These are phyloP conservation scores for Sebastes hubbsi DNA, from an alignment of 2,797 vertebrate genomes.

Conservation along the genomic window DNA sequence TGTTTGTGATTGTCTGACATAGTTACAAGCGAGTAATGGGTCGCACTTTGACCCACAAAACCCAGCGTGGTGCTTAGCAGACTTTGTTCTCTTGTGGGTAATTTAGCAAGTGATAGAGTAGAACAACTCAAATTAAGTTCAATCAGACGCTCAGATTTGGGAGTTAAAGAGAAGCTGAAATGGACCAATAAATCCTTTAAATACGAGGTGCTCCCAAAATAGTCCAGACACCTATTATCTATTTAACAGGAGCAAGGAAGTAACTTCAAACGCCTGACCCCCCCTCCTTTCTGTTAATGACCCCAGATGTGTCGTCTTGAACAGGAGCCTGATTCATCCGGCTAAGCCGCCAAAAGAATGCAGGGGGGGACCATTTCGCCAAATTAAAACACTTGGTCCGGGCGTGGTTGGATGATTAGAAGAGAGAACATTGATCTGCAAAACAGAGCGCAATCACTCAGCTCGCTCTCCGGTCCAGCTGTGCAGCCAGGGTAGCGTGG, in stretches of 20 bases:
- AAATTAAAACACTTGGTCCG: slow-evolving; percentile 59
- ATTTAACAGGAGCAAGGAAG: slow-evolving; percentile 62
- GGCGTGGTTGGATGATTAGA: slow-evolving; percentile 63
- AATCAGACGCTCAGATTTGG: slow-evolving; percentile 45
- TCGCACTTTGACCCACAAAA: slow-evolving; percentile 22
- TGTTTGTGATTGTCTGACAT: slow-evolving; percentile 42
- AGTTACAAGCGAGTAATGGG: slow-evolving; percentile 24
- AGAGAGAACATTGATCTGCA: slow-evolving; percentile 66
- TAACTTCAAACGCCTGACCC: slow-evolving; percentile 69
- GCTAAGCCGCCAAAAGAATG: slow-evolving; percentile 25
- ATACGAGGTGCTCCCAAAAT: slow-evolving; percentile 58
- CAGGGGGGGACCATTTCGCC: slow-evolving; percentile 11
- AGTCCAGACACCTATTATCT: slow-evolving; percentile 72
- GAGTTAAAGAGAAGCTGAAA: slow-evolving; percentile 44
- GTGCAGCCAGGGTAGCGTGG: not conserved
- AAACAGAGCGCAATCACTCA: slow-evolving; percentile 53
- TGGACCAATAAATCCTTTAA: slow-evolving; percentile 57
- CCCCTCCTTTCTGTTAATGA: slow-evolving; percentile 59
- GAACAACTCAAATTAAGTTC: slow-evolving; percentile 51
- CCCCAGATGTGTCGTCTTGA: slow-evolving; percentile 71
- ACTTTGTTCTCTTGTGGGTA: not conserved
- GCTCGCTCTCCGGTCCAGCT: slow-evolving; percentile 43
- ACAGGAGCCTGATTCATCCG: slow-evolving; percentile 64
- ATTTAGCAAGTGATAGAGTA: slow-evolving; percentile 42
- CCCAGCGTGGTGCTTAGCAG: not conserved